phyloP scores from a whole-genome alignment of 2,797 vertebrate genomes.

The Notoglanidium macrostoma region DNA sequence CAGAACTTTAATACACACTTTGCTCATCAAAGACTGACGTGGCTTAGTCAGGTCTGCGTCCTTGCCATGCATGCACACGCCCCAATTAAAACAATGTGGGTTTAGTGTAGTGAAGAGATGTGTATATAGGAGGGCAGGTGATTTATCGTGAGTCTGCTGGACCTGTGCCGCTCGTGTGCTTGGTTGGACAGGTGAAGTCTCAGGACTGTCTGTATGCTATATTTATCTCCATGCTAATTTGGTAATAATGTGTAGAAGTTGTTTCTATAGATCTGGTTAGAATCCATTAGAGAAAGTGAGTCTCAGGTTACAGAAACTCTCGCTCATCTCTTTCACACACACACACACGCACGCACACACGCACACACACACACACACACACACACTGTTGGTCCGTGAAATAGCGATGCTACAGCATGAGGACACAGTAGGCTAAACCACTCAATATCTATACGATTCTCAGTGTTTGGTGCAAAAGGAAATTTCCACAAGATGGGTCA shows the following conservation, averaged over 20 bases:
- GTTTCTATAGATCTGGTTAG: conserved; percentile 27
- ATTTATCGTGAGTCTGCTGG: background rate
- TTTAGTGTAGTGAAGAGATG: conserved; percentile 19
- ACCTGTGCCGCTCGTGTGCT: background rate
- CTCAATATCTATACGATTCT: conserved; percentile 7
- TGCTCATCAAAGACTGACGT: conserved; percentile 70
- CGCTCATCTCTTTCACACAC: background rate
- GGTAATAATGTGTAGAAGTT: conserved; percentile 24
- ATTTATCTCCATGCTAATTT: conserved; percentile 25
- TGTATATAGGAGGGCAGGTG: background rate
- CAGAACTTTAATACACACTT: conserved; percentile 55
- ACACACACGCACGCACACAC: background rate
- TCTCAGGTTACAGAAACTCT: conserved; percentile 13
- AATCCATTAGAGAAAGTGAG: conserved; percentile 11
- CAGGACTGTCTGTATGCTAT: conserved; percentile 10
- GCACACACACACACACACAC: background rate
- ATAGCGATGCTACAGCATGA: background rate
- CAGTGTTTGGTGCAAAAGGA: background rate
- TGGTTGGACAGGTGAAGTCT: background rate
- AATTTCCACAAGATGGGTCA: background rate
- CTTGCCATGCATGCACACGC: conserved; percentile 57
- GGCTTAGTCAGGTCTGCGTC: conserved; percentile 65
- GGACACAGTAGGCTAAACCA: background rate
- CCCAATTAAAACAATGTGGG: conserved; percentile 69
- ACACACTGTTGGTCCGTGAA: conserved; percentile 5